Base-by-base conservation (phyloP, 2,888 invertebrate species). In the Tryphoninae sp. region DNA sequence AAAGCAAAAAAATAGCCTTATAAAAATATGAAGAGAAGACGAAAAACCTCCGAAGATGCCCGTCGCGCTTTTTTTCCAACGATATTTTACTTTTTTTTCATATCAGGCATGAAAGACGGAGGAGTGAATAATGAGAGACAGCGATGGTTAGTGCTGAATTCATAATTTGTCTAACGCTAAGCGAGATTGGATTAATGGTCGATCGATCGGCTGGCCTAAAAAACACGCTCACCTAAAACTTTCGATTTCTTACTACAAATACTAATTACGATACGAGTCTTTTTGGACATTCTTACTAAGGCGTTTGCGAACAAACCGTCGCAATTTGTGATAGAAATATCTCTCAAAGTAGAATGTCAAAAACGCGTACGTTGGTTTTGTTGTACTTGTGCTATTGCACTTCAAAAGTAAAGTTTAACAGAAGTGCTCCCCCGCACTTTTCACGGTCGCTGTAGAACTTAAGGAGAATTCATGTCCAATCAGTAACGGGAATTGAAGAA, bases 121-220 rank as follows among this genome's bases (percentile, higher is more conserved):
- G 9, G 33, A 55, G 33, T 33, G 11, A 33, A 6, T 33, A 33
- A 33, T 11, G 65, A 49, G 49, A 51, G 16, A 40, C 1, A 7
- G 33, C 62, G 2, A 62, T 49, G 65, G 49, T 67, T 49, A 45
- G 13, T 45, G 13, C 45, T 45, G 45, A 45, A 45, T 45, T 45
- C 45, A 13, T 45, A 13, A 45, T 55, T 55, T 55, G 19, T 16
- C 16, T 59, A 45, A 23, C 23, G 16, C 42, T 49, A 26, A 67
- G 19, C 22, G 45, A 59, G 49, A 58, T 65, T 11, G 49, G 55
- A 11, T 67, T 26, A 19, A 67, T 19, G 58, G 2, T 19, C 67
- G 33, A 62, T 68, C 68, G 51, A 76, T 68, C 61, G 53, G 11
- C 40, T 45, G 68, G 76, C 76, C 76, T 76, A 76, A 76, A 53